Conservation (phyloP, 2,797 vertebrate species). For the Notolabrus celidotus region DNA sequence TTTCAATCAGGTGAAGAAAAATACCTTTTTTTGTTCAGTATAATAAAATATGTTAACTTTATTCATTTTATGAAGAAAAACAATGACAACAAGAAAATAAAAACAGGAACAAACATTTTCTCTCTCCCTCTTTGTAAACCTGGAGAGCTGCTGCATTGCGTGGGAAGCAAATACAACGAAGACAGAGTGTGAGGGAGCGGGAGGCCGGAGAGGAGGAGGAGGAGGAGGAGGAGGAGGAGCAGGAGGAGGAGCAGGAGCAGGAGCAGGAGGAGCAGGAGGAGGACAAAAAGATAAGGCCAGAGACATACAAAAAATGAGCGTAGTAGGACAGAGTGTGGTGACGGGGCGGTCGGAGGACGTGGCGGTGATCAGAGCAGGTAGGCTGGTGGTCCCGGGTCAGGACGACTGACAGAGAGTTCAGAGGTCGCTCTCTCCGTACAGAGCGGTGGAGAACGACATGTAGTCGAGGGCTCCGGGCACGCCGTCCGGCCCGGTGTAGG, state of each 20-base stretch:
- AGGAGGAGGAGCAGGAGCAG: conserved; percentile 37
- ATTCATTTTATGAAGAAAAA: conserved; percentile 95
- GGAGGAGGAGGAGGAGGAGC: conserved; percentile 47
- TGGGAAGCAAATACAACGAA: conserved; percentile 82
- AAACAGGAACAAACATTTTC: conserved; percentile 77
- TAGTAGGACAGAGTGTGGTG: conserved; percentile 58
- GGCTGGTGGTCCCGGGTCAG: conserved; percentile 70
- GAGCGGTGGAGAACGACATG: conserved; percentile 99
- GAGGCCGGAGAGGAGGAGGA: conserved; percentile 46
- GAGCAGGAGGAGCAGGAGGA: conserved; percentile 58
- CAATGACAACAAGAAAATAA: conserved; percentile 85
- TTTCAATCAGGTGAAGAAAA: conserved; percentile 96
- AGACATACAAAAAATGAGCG: conserved; percentile 79
- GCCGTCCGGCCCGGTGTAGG: conserved; percentile 91
- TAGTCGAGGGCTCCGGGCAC: conserved; percentile 98
- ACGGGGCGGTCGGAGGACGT: conserved; percentile 56
- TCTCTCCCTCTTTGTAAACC: conserved; percentile 91
- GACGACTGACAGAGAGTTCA: conserved; percentile 83
- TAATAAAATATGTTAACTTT: conserved; percentile 99
- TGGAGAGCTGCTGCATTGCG: conserved; percentile 83
- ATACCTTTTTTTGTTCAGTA: conserved; percentile 95
- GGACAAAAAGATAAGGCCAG: conserved; percentile 79
- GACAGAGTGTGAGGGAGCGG: conserved; percentile 73
- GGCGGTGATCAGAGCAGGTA: conserved; percentile 61
- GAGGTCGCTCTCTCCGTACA: conserved; percentile 99